Evolutionary conservation across 2,113 vertebrate genomes (phyloP).

Genomic region (Callipepla squamata): DNA sequence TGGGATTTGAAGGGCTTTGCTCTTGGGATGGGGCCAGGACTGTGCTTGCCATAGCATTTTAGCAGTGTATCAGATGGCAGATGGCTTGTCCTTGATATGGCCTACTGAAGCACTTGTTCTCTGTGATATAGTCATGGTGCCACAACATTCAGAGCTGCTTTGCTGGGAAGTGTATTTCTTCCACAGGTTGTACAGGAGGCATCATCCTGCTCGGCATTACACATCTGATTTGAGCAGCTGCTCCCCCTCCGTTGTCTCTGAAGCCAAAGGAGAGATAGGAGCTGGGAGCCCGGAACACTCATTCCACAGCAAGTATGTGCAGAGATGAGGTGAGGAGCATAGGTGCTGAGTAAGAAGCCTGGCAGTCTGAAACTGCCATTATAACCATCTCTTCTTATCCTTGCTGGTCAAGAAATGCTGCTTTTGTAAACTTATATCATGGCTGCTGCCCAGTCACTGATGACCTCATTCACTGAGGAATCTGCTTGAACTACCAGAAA

Average conservation of each 20-base stretch:
- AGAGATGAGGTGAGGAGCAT: neutral
- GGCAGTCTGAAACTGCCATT: neutral
- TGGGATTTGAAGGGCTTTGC: neutral
- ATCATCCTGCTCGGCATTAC: neutral
- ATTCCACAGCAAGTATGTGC: accelerated
- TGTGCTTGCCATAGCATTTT: neutral
- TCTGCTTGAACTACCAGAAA: neutral
- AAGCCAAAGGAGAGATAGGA: neutral
- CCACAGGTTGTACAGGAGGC: neutral
- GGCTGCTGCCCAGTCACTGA: neutral
- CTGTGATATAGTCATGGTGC: neutral
- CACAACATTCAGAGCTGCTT: neutral
- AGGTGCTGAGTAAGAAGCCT: neutral
- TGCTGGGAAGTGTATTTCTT: neutral
- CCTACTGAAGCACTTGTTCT: neutral
- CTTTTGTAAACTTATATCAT: neutral
- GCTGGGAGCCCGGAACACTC: accelerated
- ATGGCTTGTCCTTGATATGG: neutral
- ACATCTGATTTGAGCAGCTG: neutral
- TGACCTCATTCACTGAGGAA: neutral
- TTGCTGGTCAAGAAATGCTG: neutral
- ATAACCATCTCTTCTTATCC: neutral
- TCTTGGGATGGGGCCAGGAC: neutral
- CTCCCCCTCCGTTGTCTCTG: neutral
- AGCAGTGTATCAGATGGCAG: accelerated